Base-by-base conservation (phyloP, 2,797 vertebrate genomes). In the Phoeniculus purpureus region DNA sequence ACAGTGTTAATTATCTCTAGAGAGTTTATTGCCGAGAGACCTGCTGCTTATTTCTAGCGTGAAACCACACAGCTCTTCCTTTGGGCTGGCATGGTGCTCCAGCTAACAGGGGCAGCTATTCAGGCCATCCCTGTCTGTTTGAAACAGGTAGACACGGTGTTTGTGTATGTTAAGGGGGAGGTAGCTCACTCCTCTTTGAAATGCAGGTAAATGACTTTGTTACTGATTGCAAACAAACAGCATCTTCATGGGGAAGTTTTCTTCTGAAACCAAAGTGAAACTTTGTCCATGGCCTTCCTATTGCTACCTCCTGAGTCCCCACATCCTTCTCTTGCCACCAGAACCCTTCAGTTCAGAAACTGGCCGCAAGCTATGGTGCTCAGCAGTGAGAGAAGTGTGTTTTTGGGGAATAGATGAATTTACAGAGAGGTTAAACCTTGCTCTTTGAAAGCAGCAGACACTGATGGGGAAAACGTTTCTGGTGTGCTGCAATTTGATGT, bases 291-390 rank as follows among this genome's bases (percentile, higher is more conserved):
- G 71, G 40, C 60, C 83, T 84, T 88, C 87, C 93, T 81, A 90
- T 26, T 88, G 81, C 29, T 54, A 5, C 60, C 50, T 87, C 74
- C 72, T 43, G 45, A 90, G 88, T 74, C 75, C 67, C 88, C 83
- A 90, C 93, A 96, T 95, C 90, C 90, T 96, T 92, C 85, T 91
- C 67, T 75, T 91, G 74, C 74, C 77, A 65, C 18, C 9, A 51
- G 51, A 82, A 81, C 60, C 56, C 85, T 81, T 87, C 54, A 72
- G 47, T 86, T 81, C 31, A 84, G 71, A 86, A 84, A 81, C 88
- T 56, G 50, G 56, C 74, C 81, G 51, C 9, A 25, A 93, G 31
- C 66, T 59, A 34, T 0, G 0, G 32, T 13, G 21, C 77, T 76
- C 31, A 76, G 71, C 47, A 37, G n/a, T 2, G 47, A 15, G 47